Percentiles rank a stretch among this genome's conserved stretches.
These are phyloP conservation scores for Endomychus coccineus DNA, from an alignment of 2,888 invertebrate genomes.

Conservation along the genomic window DNA sequence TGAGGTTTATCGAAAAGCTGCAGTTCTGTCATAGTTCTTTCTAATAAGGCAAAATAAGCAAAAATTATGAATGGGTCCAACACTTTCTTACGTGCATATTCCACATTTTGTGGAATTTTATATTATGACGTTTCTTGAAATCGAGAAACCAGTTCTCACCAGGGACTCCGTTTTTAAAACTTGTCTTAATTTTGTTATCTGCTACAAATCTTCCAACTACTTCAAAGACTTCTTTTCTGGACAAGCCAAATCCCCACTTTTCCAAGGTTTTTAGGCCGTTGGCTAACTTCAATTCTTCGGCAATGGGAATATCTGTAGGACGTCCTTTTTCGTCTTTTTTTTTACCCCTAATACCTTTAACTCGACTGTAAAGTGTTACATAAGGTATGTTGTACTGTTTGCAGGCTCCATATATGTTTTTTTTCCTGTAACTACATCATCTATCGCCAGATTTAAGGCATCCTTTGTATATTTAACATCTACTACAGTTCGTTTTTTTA, in stretches of 20 bases:
- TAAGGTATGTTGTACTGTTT: constrained; percentile 6
- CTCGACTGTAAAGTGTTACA: constrained; percentile 1
- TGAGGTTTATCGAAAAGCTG: constrained; percentile 18
- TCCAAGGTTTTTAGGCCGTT: constrained; percentile 5
- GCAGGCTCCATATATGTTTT: constrained; percentile 3
- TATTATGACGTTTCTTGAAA: constrained; percentile 24
- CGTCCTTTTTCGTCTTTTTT: constrained; percentile 2
- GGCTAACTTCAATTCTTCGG: constrained; percentile 7
- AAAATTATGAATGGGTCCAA: constrained; percentile 25
- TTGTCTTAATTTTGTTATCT: constrained; percentile 23
- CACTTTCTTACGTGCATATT: constrained; percentile 27
- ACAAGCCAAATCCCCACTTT: constrained; percentile 23
- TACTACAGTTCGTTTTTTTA: too few relatives aligned
- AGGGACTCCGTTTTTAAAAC: constrained; percentile 26
- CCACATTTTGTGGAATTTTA: constrained; percentile 36
- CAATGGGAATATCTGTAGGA: constrained; percentile 2
- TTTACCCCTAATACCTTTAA: constrained; percentile 8
- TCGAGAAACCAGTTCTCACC: constrained; percentile 26
- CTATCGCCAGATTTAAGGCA: too few relatives aligned
- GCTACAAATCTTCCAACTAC: constrained; percentile 22
- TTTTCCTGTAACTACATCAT: too few relatives aligned
- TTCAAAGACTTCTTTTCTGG: constrained; percentile 24
- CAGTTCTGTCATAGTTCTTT: constrained; percentile 14
- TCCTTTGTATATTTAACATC: too few relatives aligned
- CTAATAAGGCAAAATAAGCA: constrained; percentile 19